These are phyloP conservation scores for Mythimna impura DNA, from an alignment of 2,888 invertebrate species.

Conservation along the genomic window DNA sequence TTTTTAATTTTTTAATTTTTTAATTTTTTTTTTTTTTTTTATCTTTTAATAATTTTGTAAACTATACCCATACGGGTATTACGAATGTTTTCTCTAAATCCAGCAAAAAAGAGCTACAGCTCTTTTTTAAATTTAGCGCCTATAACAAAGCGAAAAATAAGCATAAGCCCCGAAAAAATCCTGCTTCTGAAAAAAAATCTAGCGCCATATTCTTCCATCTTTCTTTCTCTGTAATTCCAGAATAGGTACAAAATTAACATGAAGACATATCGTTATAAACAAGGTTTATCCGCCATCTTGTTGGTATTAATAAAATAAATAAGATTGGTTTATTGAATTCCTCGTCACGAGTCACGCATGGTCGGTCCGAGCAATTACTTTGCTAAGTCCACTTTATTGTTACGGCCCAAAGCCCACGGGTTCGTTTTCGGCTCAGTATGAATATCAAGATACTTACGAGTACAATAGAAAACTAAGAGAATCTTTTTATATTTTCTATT, in stretches of 20 bases:
- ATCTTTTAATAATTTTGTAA: too few relatives aligned
- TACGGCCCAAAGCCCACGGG: constrained; percentile 29
- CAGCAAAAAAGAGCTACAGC: too few relatives aligned
- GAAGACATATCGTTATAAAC: constrained; percentile 19
- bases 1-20: too few relatives aligned
- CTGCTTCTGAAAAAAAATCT: too few relatives aligned
- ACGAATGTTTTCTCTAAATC: too few relatives aligned
- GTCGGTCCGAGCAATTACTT: constrained; percentile 42
- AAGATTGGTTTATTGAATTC: constrained; percentile 50
- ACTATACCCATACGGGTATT: too few relatives aligned
- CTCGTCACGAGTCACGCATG: constrained; percentile 44
- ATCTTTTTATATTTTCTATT: constrained; percentile 33
- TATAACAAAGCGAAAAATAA: too few relatives aligned
- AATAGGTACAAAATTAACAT: constrained; percentile 3
- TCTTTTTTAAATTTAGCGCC: too few relatives aligned
- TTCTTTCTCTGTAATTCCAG: background rate
- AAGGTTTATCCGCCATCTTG: constrained; percentile 31
- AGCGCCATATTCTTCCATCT: too few relatives aligned
- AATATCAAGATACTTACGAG: constrained; percentile 37
- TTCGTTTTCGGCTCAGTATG: constrained; percentile 18
- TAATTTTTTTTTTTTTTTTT: too few relatives aligned
- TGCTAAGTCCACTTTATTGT: constrained; percentile 36
- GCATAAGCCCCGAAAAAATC: too few relatives aligned
- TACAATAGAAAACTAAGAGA: constrained; percentile 7
- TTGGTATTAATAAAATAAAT: constrained; percentile 48